A percentile compares a stretch with the other conserved stretches of the same genome.
Evolutionary conservation across 2,113 vertebrate species (phyloP).

Genomic region (Climacteris rufus): DNA sequence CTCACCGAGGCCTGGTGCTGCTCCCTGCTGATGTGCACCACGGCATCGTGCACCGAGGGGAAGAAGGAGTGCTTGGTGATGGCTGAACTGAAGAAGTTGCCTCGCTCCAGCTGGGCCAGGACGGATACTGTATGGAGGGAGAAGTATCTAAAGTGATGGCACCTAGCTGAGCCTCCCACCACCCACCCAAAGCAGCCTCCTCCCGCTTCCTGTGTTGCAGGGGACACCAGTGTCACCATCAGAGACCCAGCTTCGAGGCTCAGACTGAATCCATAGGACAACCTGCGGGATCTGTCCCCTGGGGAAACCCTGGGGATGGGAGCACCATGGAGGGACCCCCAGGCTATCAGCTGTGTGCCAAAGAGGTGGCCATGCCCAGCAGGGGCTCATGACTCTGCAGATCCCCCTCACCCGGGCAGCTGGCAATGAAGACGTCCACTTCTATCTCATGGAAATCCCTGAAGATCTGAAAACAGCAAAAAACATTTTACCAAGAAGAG

Average conservation of each 20-base stretch:
- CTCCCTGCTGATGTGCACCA: constrained; percentile 66
- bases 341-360: background rate
- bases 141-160: background rate
- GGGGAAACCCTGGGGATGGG: background rate
- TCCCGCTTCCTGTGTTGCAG: fast-evolving
- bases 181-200: background rate
- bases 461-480: constrained; percentile 78
- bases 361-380: fast-evolving
- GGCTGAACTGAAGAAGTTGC: constrained; percentile 82
- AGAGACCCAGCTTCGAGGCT: background rate
- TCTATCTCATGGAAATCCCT: constrained; percentile 85
- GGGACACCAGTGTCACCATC: background rate
- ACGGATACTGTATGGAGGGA: constrained; percentile 66
- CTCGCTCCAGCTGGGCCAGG: constrained; percentile 78
- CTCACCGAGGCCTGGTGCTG: background rate
- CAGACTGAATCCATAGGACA: background rate
- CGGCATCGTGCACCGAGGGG: constrained; percentile 80
- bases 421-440: constrained; percentile 73
- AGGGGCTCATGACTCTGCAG: background rate
- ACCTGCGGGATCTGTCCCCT: background rate
- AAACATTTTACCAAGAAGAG: background rate
- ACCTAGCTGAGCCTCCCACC: fast-evolving
- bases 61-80: constrained; percentile 87
- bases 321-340: background rate
- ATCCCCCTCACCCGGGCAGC: constrained; percentile 64